A percentile compares a stretch with the other conserved stretches of the same genome.
These are phyloP conservation scores for Tenthredo mesomela DNA, from an alignment of 2,888 invertebrate species.

Conservation along the genomic window DNA sequence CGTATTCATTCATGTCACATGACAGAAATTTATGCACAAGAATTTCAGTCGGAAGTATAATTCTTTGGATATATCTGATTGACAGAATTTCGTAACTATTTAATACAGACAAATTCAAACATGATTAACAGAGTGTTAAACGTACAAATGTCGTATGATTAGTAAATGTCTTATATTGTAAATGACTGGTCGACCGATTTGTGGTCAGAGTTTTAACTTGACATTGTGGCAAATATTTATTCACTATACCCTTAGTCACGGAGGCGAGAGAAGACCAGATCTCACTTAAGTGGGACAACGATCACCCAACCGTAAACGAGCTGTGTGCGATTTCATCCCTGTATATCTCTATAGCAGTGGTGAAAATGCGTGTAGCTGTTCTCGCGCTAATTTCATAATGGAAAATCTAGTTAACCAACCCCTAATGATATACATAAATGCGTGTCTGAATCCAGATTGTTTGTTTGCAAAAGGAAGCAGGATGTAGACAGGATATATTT, in stretches of 20 bases:
- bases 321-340: constrained; percentile 11
- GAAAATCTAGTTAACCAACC: constrained; percentile 15
- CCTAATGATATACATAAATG: background rate
- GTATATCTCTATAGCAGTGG: background rate
- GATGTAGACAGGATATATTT: background rate
- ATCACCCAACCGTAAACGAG: constrained; percentile 2
- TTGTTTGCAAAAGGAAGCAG: background rate
- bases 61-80: background rate
- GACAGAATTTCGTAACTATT: background rate
- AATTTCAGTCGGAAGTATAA: background rate
- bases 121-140: background rate
- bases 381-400: constrained; percentile 1
- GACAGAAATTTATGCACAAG: background rate
- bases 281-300: constrained; percentile 22
- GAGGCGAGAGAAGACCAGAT: background rate
- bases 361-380: constrained; percentile 16
- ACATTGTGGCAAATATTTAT: constrained; percentile 25
- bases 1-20: background rate
- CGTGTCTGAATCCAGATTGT: background rate
- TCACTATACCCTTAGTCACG: constrained; percentile 17
- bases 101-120: background rate
- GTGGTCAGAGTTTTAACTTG: background rate
- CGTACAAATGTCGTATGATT: background rate
- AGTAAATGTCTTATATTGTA: background rate
- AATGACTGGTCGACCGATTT: background rate